These are phyloP conservation scores for Sphenodon punctatus DNA, from an alignment of 2,797 vertebrate species.

Conservation along the genomic window DNA sequence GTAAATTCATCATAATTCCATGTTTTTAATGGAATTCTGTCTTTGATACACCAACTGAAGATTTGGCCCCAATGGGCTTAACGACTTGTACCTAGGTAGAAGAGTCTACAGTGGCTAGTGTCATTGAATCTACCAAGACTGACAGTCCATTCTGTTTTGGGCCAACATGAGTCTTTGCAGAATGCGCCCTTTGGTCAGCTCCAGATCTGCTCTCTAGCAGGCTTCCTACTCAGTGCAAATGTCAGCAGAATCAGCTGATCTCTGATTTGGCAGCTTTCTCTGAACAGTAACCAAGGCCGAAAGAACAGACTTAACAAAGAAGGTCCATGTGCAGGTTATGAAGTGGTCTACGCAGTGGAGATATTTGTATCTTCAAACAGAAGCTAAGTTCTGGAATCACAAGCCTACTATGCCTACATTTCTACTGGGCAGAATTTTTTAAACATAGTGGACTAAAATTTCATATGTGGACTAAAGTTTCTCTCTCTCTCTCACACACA, in stretches of 20 bases:
- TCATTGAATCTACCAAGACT: no score
- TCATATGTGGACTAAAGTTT: no score
- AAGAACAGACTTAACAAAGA: background rate
- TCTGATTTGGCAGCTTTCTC: background rate
- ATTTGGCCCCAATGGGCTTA: no score
- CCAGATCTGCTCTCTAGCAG: background rate
- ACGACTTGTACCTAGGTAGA: no score
- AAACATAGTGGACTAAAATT: background rate
- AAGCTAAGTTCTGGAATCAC: background rate
- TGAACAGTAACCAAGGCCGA: background rate
- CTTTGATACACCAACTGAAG: no score
- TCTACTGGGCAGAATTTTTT: background rate
- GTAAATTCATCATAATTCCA: no score
- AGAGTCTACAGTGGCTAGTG: no score
- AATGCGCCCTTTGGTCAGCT: no score
- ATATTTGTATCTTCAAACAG: background rate
- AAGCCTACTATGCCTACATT: background rate
- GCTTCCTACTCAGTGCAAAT: background rate
- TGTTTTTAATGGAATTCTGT: no score
- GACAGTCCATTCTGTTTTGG: no score
- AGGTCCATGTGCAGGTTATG: background rate
- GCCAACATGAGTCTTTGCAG: no score
- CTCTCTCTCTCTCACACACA: no score
- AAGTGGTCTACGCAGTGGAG: background rate
- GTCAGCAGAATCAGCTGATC: background rate